Conservation (phyloP, 2,113 vertebrate genomes). For the Bostrychus sinensis region DNA sequence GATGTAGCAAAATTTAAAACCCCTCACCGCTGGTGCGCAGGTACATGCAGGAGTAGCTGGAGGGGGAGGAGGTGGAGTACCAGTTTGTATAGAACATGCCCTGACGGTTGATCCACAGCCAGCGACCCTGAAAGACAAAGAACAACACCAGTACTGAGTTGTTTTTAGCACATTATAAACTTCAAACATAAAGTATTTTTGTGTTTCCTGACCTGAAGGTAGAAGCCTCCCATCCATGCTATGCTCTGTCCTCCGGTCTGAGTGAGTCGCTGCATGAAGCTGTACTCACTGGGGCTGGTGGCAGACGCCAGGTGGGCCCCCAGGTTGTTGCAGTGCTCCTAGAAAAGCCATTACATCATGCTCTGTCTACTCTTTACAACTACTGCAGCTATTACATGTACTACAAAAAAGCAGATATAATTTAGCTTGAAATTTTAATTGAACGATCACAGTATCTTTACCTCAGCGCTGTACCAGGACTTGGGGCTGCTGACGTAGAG, state of each 20-base stretch:
- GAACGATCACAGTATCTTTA: background rate
- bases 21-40: background rate
- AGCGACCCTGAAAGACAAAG: constrained; percentile 8
- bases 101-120: constrained; percentile 8
- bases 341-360: too few species aligned
- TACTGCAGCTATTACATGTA: background rate
- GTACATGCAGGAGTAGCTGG: constrained; percentile 2
- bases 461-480: constrained; percentile 24
- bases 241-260: background rate
- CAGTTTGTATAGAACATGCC: constrained; percentile 8
- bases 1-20: background rate
- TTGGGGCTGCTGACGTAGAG: background rate
- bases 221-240: constrained; percentile 34
- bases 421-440: background rate
- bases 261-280: constrained; percentile 20
- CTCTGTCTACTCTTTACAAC: too few species aligned
- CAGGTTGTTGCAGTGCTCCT: constrained; percentile 13
- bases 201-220: constrained; percentile 19
- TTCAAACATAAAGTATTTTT: too few species aligned
- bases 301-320: constrained; percentile 19
- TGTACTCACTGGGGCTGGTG: constrained; percentile 10
- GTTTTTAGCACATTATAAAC: too few species aligned
- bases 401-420: too few species aligned
- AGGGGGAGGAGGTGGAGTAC: background rate
- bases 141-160: too few species aligned